phyloP scores from a whole-genome alignment of 2,888 invertebrate species.

The Lasioglossum zephyrum region DNA sequence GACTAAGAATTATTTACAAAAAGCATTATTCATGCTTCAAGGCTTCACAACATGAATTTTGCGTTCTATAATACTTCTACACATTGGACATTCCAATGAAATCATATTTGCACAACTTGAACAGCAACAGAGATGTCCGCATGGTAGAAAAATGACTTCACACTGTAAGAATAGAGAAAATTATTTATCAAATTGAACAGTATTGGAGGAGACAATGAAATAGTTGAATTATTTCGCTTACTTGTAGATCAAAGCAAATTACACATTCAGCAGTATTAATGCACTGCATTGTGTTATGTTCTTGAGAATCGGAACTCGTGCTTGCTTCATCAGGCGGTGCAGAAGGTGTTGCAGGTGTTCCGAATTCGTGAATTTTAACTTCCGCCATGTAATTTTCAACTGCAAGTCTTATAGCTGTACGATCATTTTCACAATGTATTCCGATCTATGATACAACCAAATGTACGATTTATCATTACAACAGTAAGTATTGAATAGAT shows the following conservation, averaged over 20 bases:
- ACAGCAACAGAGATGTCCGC: conserved; percentile 95
- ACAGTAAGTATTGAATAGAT: not conserved
- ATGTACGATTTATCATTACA: conserved; percentile 11
- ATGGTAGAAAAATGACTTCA: conserved; percentile 93
- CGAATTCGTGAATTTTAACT: conserved; percentile 74
- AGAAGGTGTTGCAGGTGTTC: conserved; percentile 71
- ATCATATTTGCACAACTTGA: conserved; percentile 87
- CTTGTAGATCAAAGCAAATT: conserved; percentile 91
- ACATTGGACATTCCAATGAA: conserved; percentile 91
- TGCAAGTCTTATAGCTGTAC: conserved; percentile 87
- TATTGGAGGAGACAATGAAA: not conserved
- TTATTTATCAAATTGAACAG: not conserved
- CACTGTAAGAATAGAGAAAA: conserved; percentile 85
- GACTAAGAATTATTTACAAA: conserved; percentile 37
- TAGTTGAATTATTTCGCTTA: conserved; percentile 82
- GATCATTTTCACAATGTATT: conserved; percentile 84
- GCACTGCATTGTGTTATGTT: conserved; percentile 75
- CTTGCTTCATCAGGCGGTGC: conserved; percentile 78
- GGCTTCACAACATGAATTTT: conserved; percentile 88
- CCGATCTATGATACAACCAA: conserved; percentile 75
- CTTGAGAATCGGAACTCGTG: conserved; percentile 74
- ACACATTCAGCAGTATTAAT: conserved; percentile 90
- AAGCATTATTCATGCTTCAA: conserved; percentile 77
- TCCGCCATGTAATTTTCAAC: conserved; percentile 86
- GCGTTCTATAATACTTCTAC: conserved; percentile 89